Evolutionary conservation across 2,888 invertebrate genomes (phyloP).

Genomic region (Tanypteryx hageni): DNA sequence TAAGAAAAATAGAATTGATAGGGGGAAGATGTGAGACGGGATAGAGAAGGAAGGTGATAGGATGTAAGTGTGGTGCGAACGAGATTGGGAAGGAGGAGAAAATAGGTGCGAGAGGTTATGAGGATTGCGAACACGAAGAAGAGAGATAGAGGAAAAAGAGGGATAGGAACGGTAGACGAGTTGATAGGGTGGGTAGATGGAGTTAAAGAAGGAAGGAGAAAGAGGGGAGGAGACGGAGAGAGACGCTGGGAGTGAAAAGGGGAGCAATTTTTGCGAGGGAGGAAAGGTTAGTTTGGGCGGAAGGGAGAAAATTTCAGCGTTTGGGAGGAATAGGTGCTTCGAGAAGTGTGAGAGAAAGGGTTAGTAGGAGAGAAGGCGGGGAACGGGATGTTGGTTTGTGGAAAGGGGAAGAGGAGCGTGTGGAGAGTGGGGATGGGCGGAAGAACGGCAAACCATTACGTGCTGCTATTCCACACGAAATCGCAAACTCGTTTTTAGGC

Average conservation of each 20-base stretch:
- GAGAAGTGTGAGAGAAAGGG: not conserved
- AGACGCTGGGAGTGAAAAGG: not conserved
- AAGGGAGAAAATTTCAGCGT: too few species aligned
- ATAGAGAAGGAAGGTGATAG: too few species aligned
- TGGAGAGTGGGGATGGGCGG: too few species aligned
- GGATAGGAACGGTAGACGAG: not conserved
- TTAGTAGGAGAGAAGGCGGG: not conserved
- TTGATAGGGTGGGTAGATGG: not conserved
- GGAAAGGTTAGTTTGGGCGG: not conserved
- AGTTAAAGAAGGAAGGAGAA: not conserved
- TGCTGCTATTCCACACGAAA: not conserved
- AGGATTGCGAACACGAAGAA: too few species aligned
- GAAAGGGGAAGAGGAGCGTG: not conserved
- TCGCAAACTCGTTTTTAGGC: constrained; percentile 1
- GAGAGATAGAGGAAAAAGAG: not conserved
- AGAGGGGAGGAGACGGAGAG: not conserved
- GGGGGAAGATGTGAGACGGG: too few species aligned
- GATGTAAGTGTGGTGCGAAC: too few species aligned
- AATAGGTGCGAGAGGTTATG: not conserved
- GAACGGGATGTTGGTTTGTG: not conserved
- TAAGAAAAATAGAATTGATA: not conserved
- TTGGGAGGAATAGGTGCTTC: too few species aligned
- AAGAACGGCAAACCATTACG: not conserved
- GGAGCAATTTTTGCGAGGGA: not conserved
- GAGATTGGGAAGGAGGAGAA: not conserved